phyloP scores from a whole-genome alignment of 2,888 invertebrate species.

The Polydrusus pterygomalis region DNA sequence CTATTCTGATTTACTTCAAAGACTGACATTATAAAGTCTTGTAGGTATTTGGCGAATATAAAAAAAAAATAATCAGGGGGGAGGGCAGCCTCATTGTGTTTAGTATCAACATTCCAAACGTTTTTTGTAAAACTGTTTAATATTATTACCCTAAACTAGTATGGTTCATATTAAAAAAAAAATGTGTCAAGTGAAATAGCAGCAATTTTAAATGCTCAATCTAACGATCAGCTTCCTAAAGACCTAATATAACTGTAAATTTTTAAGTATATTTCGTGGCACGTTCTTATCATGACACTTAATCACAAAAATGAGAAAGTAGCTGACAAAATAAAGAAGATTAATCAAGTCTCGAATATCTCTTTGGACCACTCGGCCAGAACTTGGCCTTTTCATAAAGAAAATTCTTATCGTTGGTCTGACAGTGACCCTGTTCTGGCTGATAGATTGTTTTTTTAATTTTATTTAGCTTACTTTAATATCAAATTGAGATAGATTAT shows the following conservation, averaged over 20 bases:
- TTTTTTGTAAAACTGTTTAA: not conserved
- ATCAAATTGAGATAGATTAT: conserved; percentile 4
- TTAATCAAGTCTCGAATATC: conserved; percentile 16
- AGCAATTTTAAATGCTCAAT: not conserved
- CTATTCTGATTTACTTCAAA: too few relatives aligned
- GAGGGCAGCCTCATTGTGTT: too few relatives aligned
- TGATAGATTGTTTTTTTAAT: conserved; percentile 21
- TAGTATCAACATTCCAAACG: too few relatives aligned
- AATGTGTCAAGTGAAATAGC: too few relatives aligned
- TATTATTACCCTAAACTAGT: too few relatives aligned
- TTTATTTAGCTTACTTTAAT: not conserved
- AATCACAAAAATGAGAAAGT: conserved; percentile 32
- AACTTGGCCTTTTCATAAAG: conserved; percentile 12
- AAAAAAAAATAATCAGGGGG: too few relatives aligned
- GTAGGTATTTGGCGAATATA: too few relatives aligned
- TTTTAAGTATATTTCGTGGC: conserved; percentile 2
- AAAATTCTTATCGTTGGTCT: conserved; percentile 12
- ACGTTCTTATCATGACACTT: conserved; percentile 10
- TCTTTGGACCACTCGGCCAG: conserved; percentile 16
- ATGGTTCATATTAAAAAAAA: too few relatives aligned
- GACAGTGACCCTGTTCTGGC: conserved; percentile 5
- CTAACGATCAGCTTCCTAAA: not conserved
- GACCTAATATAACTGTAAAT: conserved; percentile 7
- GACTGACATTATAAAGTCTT: too few relatives aligned
- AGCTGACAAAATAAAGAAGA: conserved; percentile 29